phyloP scores from a whole-genome alignment of 2,113 vertebrate species.

The Lamprotornis superbus region DNA sequence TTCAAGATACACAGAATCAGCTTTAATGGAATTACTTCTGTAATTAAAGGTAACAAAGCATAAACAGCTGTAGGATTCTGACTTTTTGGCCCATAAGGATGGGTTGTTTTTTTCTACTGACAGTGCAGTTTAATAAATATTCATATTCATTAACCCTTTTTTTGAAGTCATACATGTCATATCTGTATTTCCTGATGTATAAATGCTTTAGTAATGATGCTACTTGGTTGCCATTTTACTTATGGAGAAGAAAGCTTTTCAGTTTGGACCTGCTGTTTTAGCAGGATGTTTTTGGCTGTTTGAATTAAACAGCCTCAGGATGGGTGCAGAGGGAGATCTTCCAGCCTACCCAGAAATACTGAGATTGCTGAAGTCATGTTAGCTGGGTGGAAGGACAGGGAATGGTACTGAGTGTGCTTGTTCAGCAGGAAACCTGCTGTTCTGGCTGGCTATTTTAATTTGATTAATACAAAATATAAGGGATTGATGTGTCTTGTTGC shows the following conservation, averaged over 20 bases:
- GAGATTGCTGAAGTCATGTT: not conserved
- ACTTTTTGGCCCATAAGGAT: not conserved
- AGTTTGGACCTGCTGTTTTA: not conserved
- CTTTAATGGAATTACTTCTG: not conserved
- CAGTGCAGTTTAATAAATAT: not conserved
- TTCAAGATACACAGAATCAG: not conserved
- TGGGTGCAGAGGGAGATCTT: not conserved
- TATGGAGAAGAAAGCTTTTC: not conserved
- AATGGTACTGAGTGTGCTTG: not conserved
- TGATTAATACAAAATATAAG: not conserved
- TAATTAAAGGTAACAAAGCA: not conserved
- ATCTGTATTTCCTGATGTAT: not conserved
- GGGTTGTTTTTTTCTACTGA: fast-evolving
- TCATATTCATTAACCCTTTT: not conserved
- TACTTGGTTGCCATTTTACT: not conserved
- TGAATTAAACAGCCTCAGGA: not conserved
- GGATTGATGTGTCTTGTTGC: not conserved
- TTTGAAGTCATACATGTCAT: not conserved
- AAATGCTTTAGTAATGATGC: not conserved
- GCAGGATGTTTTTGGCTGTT: not conserved
- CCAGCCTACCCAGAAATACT: not conserved
- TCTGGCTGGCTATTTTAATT: not conserved
- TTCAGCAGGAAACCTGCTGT: not conserved
- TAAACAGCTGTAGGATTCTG: not conserved
- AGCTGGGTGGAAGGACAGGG: not conserved